Base-by-base conservation (phyloP, 2,113 vertebrate genomes). In the Capricornis sumatraensis region DNA sequence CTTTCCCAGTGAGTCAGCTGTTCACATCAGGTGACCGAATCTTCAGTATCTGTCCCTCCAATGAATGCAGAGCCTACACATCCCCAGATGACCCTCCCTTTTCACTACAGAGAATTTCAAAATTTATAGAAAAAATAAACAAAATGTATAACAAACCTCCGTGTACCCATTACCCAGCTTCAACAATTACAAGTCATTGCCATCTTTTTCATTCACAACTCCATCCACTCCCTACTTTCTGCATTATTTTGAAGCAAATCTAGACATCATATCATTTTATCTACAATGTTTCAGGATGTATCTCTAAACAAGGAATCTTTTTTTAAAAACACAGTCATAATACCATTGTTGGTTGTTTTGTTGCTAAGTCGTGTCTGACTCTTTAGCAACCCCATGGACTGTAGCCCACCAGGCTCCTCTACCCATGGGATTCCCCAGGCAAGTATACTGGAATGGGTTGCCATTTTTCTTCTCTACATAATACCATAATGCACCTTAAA, bases 171-270 rank as follows among this genome's bases (percentile, higher is more conserved):
- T 62, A 89, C 0, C 2, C 21, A 53, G 3, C 8, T 55, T 74
- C 43, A 60, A 43, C 33, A 74, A 43, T 79, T 91, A 62, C 9
- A 76, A 71, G 19, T 71, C 40, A 45, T 2, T 16, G 8, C 28
- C 28, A 21, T 45, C 40, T 52, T 89, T 81, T 94, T 81, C 19
- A 47, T 86, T 15, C 81, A 23, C 5, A 47, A 43, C 43, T 74
- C 15, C 28, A 27, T 87, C 30, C 21, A 16, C 57, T 82, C n/a
- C n/a, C 45, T 87, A 67, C 19, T 14, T 5, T 60, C 27, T 82
- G 33, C 45, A 33, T 91, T 85, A 89, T 95, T 96, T 28, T 67
- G 53, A 94, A 94, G 40, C 89, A 92, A 91, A 76, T 60, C 33
- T 40, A 91, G 58, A 74, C 9, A 33, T 71, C 10, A 27, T 60